Evolutionary conservation across 23 tunicate species (phyloP).

Genomic region (Phallusia fumigata): DNA sequence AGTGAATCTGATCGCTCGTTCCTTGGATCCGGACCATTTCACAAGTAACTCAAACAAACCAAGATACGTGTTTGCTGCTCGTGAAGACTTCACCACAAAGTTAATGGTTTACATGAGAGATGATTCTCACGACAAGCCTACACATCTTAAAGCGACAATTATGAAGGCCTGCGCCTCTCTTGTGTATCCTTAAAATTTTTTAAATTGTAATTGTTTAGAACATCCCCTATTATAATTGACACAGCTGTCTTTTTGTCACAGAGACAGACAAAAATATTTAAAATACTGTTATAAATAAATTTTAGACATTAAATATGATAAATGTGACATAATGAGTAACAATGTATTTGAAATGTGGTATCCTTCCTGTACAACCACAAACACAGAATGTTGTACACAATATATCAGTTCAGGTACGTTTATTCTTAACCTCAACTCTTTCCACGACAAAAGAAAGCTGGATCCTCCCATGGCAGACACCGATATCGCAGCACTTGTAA

Average conservation of each 20-base stretch:
- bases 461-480: slow-evolving; percentile 71
- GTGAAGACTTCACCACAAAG: slow-evolving; percentile 47
- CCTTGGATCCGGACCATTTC: slow-evolving; percentile 51
- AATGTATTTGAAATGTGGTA: too few relatives aligned
- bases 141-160: slow-evolving; percentile 45
- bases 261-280: too few relatives aligned
- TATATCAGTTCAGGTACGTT: neutral
- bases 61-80: slow-evolving; percentile 45
- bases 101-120: slow-evolving; percentile 53
- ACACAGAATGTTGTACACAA: too few relatives aligned
- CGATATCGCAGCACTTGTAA: slow-evolving; percentile 37
- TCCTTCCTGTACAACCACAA: too few relatives aligned
- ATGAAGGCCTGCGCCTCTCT: slow-evolving; percentile 47
- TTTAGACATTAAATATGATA: too few relatives aligned
- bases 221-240: too few relatives aligned
- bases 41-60: slow-evolving; percentile 32
- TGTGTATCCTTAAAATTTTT: slow-evolving; percentile 53
- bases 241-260: too few relatives aligned
- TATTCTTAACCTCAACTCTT: neutral
- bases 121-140: slow-evolving; percentile 33
- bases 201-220: neutral
- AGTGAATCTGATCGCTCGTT: slow-evolving; percentile 47
- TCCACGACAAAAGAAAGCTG: slow-evolving; percentile 37
- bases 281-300: too few relatives aligned
- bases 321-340: too few relatives aligned